A percentile compares a stretch with the other conserved stretches of the same genome.
These are phyloP conservation scores for Sylvia atricapilla DNA, from an alignment of 2,113 vertebrate genomes.

Conservation along the genomic window DNA sequence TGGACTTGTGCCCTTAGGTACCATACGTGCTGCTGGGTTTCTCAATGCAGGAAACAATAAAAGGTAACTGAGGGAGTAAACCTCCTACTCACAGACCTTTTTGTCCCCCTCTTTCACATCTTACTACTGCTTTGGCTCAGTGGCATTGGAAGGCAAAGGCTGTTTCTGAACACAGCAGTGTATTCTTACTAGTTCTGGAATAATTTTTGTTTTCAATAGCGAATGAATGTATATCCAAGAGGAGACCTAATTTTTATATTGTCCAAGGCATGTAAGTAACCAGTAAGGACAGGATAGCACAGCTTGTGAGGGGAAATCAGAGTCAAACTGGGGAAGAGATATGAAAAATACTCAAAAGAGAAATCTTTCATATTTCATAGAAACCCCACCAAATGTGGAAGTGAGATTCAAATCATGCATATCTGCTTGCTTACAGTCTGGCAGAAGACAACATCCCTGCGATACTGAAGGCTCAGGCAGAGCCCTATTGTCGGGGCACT, in stretches of 20 bases:
- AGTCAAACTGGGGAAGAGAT: neutral
- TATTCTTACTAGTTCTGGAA: neutral
- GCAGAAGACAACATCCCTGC: constrained; percentile 97
- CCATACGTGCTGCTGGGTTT: neutral
- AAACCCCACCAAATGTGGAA: neutral
- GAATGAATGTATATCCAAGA: neutral
- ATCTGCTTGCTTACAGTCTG: constrained; percentile 85
- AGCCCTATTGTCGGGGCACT: constrained; percentile 90
- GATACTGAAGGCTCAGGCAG: constrained; percentile 91
- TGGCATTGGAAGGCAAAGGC: neutral
- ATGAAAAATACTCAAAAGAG: neutral
- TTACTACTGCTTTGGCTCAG: neutral
- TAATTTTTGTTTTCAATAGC: neutral
- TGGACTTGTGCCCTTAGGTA: neutral
- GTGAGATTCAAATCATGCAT: neutral
- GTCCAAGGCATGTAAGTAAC: neutral
- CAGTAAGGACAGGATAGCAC: neutral
- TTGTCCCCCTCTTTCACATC: rapidly evolving
- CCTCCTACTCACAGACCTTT: neutral
- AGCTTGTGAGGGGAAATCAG: neutral
- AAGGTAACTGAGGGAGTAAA: neutral
- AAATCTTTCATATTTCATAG: neutral
- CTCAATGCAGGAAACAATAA: neutral
- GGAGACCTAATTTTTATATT: neutral
- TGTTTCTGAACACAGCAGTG: neutral